Evolutionary conservation across 2,797 vertebrate species (phyloP), one percentile per base, ranked within the genome.

Genomic region (Remorina albescens): DNA sequence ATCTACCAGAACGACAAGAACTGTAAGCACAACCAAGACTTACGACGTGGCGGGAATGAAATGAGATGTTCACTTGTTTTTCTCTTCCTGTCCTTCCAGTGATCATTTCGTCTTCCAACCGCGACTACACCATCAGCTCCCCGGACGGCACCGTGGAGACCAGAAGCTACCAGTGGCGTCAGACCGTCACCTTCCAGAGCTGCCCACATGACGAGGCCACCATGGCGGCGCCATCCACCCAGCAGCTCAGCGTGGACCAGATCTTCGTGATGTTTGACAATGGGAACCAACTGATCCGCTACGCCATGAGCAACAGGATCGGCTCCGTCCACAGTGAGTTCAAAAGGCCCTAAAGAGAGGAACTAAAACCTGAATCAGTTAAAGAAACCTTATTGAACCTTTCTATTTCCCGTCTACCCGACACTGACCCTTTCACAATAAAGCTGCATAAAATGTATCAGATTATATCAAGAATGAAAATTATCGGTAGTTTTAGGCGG

Each of bases 171-270:
- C 92, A 96, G 69, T 97, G 96, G 97, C 95, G 94, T 57, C 97
- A 99, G 91, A 97, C 92, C 56, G 93, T 99, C 89, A 93, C 87
- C 1, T 98, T 95, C 83, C 90, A 96, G 47, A 93, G 95, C 76
- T 98, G 97, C 26, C 12, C 79, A 0, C 95, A 98, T 0, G 92
- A 93, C 2, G 82, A 90, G 7, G 51, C 86, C 12, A 30, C 5
- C 3, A 71, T 66, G 0, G 36, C 78, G 46, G 30, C 76, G 9
- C 84, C 91, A 11, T 73, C 93, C 59, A 95, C 95, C 34, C 97
- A 98, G 93, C 96, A 96, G 89, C 96, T 98, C 67, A 95, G 93
- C 0, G 96, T 98, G 74, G 97, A 98, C 85, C 96, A 96, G 8
- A 92, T 97, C 42, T 98, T 98, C 37, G 97, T 98, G 26, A 93